Evolutionary conservation across 2,888 invertebrate genomes (phyloP).

Genomic region (Argyresthia goedartella): DNA sequence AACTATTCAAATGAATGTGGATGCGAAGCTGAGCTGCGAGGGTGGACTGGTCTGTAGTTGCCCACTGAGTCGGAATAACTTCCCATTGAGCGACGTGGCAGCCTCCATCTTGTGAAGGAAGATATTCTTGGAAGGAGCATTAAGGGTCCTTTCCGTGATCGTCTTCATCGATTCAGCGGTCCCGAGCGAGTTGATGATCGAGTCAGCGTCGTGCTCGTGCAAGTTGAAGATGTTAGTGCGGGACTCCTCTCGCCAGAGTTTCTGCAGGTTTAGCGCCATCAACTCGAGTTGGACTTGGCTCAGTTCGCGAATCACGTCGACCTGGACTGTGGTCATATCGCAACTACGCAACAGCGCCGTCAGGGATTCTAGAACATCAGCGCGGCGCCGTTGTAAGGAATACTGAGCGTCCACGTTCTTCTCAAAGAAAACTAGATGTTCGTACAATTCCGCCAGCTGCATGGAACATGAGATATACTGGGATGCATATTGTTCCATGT

Average conservation of each 20-base stretch:
- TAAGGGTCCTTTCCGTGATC: constrained; percentile 46
- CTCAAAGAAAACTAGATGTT: constrained; percentile 80
- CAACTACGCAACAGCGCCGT: constrained; percentile 64
- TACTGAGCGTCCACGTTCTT: constrained; percentile 73
- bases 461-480: constrained; percentile 72
- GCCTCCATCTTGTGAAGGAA: constrained; percentile 61
- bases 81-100: constrained; percentile 48
- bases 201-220: constrained; percentile 42
- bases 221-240: constrained; percentile 48
- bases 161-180: constrained; percentile 48
- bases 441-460: constrained; percentile 75
- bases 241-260: constrained; percentile 63
- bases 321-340: constrained; percentile 60
- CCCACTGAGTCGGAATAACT: constrained; percentile 45
- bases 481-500: constrained; percentile 68
- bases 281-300: constrained; percentile 74
- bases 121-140: constrained; percentile 43
- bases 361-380: constrained; percentile 70
- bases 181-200: constrained; percentile 48
- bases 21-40: constrained; percentile 37
- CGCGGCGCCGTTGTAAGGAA: constrained; percentile 69
- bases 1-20: constrained; percentile 2
- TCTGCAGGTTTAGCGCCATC: constrained; percentile 73
- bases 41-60: constrained; percentile 37
- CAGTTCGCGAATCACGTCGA: constrained; percentile 68